phyloP scores from a whole-genome alignment of 1,140 invertebrate genomes.

The Arctopsyche grandis region DNA sequence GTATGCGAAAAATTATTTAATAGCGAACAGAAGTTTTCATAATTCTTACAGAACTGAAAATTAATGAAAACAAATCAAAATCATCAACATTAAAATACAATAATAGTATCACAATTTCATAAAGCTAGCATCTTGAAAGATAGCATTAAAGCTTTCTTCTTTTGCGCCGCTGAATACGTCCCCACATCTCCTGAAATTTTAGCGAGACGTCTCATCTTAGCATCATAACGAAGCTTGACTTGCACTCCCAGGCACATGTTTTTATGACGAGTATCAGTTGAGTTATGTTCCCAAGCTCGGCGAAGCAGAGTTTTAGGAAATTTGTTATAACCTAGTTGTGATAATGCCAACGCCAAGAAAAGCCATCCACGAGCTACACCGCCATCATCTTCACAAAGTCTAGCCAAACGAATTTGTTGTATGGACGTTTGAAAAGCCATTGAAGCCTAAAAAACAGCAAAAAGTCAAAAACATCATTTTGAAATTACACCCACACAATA shows the following conservation, averaged over 20 bases:
- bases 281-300: conserved; percentile 32
- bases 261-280: conserved; percentile 45
- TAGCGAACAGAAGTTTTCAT: too few species aligned
- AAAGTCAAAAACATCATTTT: not conserved
- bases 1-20: too few species aligned
- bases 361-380: conserved; percentile 49
- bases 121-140: not conserved
- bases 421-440: conserved; percentile 50
- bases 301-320: conserved; percentile 25
- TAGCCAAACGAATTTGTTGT: conserved; percentile 47
- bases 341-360: conserved; percentile 49
- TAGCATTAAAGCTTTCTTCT: conserved; percentile 4
- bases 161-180: not conserved
- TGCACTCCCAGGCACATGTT: conserved; percentile 52
- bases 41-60: too few species aligned
- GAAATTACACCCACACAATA: too few species aligned
- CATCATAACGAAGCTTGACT: conserved; percentile 49
- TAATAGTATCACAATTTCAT: not conserved
- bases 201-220: conserved; percentile 30
- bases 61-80: too few species aligned
- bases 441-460: conserved; percentile 38
- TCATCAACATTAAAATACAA: conserved; percentile 22
- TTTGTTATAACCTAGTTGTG: conserved; percentile 42
- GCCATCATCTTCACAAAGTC: conserved; percentile 32
- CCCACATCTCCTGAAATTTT: not conserved